Percentiles rank a stretch among this genome's conserved stretches.
Evolutionary conservation across 2,113 vertebrate genomes (phyloP).

Genomic region (Channa argus): DNA sequence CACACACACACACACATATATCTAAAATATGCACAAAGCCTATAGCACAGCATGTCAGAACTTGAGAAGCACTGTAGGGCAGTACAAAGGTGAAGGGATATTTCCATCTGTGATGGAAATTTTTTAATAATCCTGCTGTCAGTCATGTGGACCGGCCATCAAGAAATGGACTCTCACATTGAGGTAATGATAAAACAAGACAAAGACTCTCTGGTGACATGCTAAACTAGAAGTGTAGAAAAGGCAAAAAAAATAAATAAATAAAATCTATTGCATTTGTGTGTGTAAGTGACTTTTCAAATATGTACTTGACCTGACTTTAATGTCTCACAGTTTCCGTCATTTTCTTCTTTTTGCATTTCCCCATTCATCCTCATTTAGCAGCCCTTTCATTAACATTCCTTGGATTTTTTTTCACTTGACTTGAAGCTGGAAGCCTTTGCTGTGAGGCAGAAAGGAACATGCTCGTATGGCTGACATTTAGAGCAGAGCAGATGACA

Average conservation of each 20-base stretch:
- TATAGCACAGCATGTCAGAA: neutral
- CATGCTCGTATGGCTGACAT: slow-evolving; percentile 47
- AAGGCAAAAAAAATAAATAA: neutral
- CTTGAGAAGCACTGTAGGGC: too few species aligned
- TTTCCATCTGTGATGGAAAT: too few species aligned
- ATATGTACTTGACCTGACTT: slow-evolving; percentile 39
- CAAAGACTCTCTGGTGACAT: too few species aligned
- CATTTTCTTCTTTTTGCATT: slow-evolving; percentile 4
- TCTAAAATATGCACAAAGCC: too few species aligned
- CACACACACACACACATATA: too few species aligned
- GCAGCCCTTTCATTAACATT: slow-evolving; percentile 68
- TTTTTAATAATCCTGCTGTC: too few species aligned
- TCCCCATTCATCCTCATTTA: slow-evolving; percentile 27
- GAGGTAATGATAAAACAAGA: too few species aligned
- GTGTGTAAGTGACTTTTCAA: slow-evolving; percentile 28
- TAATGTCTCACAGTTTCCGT: slow-evolving; percentile 27
- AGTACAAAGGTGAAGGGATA: too few species aligned
- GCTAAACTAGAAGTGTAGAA: neutral
- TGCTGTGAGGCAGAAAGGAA: slow-evolving; percentile 20
- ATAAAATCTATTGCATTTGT: too few species aligned
- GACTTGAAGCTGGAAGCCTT: slow-evolving; percentile 47
- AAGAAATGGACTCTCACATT: too few species aligned
- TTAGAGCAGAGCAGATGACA: slow-evolving; percentile 5
- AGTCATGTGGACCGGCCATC: too few species aligned
- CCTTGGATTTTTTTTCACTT: slow-evolving; percentile 48